Evolutionary conservation across 2,797 vertebrate genomes (phyloP).

Genomic region (Clarias pachynema): DNA sequence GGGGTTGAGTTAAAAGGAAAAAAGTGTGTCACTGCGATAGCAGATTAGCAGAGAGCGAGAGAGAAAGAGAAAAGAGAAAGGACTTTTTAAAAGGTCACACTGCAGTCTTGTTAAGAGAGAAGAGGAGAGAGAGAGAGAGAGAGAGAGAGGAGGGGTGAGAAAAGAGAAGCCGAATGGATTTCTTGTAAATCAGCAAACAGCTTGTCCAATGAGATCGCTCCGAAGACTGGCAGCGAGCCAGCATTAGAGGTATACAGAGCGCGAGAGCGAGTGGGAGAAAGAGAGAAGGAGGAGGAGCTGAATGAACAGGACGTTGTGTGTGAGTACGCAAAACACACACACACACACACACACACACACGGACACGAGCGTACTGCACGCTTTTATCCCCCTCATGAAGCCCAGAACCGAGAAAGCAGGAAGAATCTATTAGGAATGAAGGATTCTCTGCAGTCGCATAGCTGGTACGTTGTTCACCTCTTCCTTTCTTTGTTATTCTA

Average conservation of each 20-base stretch:
- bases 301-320: constrained; percentile 46
- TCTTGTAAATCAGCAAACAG: constrained; percentile 79
- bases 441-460: constrained; percentile 40
- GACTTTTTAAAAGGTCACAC: constrained; percentile 35
- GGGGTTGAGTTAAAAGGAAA: neutral
- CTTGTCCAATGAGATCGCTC: constrained; percentile 61
- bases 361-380: neutral
- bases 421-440: constrained; percentile 22
- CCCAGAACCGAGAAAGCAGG: constrained; percentile 2
- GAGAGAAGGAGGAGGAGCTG: constrained; percentile 54
- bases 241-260: constrained; percentile 57
- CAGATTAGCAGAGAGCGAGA: constrained; percentile 28
- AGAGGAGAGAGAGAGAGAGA: constrained; percentile 12
- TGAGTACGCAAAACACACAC: constrained; percentile 28
- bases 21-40: neutral
- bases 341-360: neutral
- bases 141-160: constrained; percentile 40
- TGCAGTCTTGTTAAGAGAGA: constrained; percentile 32
- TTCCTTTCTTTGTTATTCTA: constrained; percentile 56
- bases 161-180: constrained; percentile 76
- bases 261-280: constrained; percentile 46
- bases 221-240: constrained; percentile 57
- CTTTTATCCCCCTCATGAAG: neutral
- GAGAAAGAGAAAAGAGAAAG: constrained; percentile 8
- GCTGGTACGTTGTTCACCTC: constrained; percentile 57